Base-by-base conservation (phyloP, 2,113 vertebrate genomes). In the Romanogobio albipinnatus region DNA sequence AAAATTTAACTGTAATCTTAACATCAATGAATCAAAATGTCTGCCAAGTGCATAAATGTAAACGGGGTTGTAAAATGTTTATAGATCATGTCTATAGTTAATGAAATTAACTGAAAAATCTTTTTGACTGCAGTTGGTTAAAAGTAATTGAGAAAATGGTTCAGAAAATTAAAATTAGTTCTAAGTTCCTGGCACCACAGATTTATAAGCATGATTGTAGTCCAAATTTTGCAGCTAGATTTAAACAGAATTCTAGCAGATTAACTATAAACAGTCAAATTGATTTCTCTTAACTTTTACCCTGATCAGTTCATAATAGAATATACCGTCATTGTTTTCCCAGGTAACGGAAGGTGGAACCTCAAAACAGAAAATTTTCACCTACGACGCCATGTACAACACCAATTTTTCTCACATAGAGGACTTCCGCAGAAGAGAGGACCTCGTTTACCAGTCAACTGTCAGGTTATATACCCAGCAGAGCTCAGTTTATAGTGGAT, bases 351-450 rank as follows among this genome's bases (percentile, higher is more conserved):
- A 98, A 0, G 97, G 96, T 0, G 97, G 96, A 22, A 95, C 94
- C 82, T 95, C 95, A 88, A 98, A 97, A 84, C 97, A 98, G 93
- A 98, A 98, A 92, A 96, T 99, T 88, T 99, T 98, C 87, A 98
- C 97, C 15, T 99, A 97, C 0, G 97, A 99, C 19, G 96, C 96
- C 91, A 97, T 97, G 95, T 97, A 96, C 90, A 98, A 97, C 89
- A 96, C 94, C 84, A 99, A 96, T 87, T 96, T 94, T 89, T 96
- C 96, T 0, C 95, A 98, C 91, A 95, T 97, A 95, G 97, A 98
- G 90, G 96, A 96, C 64, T 95, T 94, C 49, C 93, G 90, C 77
- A 96, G 93, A 90, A 89, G 94, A 17, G 96, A 98, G 74, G 96
- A 98, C 36, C 92, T 97, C 56, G 95, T 97, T 68, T 98, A 99